Conservation (phyloP, 2,888 invertebrate species). For the Congeria kusceri region DNA sequence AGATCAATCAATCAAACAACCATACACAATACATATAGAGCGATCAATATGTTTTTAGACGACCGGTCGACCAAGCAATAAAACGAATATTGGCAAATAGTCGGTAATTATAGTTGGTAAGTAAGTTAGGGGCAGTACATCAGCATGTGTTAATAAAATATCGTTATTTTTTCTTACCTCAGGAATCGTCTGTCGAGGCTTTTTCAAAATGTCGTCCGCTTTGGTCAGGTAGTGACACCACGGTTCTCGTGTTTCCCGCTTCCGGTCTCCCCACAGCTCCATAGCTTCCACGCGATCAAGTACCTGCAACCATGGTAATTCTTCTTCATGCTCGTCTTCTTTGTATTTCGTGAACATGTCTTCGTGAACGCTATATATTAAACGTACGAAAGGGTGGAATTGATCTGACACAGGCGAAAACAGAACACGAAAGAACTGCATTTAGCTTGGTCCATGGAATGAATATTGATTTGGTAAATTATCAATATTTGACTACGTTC, state of each 20-base stretch:
- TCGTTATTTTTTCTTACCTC: slow-evolving; percentile 27
- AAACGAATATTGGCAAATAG: too few species aligned
- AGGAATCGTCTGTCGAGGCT: slow-evolving; percentile 45
- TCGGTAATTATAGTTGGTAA: too few species aligned
- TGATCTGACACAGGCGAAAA: too few species aligned
- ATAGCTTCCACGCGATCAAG: slow-evolving; percentile 39
- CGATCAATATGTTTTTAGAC: too few species aligned
- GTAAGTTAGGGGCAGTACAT: too few species aligned
- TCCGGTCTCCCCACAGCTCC: slow-evolving; percentile 42
- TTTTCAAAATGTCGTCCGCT: slow-evolving; percentile 48
- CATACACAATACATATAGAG: neutral
- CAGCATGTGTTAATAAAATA: too few species aligned
- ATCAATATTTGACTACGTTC: too few species aligned
- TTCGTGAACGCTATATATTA: neutral
- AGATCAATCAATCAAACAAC: neutral
- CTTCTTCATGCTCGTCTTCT: slow-evolving; percentile 14
- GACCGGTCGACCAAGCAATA: too few species aligned
- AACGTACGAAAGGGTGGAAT: too few species aligned
- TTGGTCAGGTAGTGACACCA: slow-evolving; percentile 40
- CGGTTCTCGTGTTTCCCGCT: slow-evolving; percentile 36
- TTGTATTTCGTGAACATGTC: slow-evolving; percentile 24
- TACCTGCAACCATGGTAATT: slow-evolving; percentile 46
- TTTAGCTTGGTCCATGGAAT: too few species aligned
- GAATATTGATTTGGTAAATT: too few species aligned
- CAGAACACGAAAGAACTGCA: too few species aligned